Evolutionary conservation across 2,113 vertebrate genomes (phyloP).

Genomic region (Thryonomys swinderianus): DNA sequence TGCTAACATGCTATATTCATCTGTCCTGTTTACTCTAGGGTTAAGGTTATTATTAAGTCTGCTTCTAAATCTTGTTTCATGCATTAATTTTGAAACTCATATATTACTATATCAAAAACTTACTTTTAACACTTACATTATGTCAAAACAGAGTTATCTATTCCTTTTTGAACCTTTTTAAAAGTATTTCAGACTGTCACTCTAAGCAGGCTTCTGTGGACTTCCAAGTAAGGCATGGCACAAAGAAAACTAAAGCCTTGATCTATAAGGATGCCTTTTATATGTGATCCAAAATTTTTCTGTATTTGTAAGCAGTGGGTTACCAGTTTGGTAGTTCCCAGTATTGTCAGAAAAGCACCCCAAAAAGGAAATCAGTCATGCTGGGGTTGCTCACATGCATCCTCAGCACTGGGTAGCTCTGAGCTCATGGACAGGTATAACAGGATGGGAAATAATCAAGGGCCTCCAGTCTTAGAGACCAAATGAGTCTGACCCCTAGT

Average conservation of each 20-base stretch:
- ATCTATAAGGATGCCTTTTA: not conserved
- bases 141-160: not conserved
- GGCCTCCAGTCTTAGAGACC: not conserved
- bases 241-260: not conserved
- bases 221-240: not conserved
- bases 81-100: not conserved
- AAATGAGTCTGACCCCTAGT: not conserved
- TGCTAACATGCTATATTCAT: not conserved
- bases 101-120: not conserved
- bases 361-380: not conserved
- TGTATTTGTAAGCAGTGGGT: not conserved
- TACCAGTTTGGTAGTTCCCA: not conserved
- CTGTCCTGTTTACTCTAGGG: not conserved
- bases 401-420: not conserved
- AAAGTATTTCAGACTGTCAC: not conserved
- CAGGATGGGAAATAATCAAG: not conserved
- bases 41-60: not conserved
- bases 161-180: not conserved
- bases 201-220: not conserved
- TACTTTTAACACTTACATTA: not conserved
- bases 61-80: not conserved
- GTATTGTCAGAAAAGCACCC: not conserved
- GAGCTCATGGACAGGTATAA: not conserved
- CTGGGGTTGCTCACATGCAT: not conserved
- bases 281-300: not conserved